Evolutionary conservation across 1,140 invertebrate genomes (phyloP).

Genomic region (Odontomachus brunneus): DNA sequence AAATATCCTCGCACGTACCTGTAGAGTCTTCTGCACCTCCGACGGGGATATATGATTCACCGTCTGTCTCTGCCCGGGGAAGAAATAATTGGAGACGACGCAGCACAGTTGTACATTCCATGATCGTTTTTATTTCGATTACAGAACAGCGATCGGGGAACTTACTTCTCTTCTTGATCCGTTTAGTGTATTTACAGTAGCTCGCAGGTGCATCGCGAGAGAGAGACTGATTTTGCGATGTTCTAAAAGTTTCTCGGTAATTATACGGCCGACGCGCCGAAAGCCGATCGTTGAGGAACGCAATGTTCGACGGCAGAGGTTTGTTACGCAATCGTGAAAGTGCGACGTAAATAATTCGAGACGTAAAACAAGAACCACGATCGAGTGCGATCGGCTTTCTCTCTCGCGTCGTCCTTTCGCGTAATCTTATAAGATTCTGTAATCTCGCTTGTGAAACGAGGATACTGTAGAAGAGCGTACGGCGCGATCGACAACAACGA

Average conservation of each 20-base stretch:
- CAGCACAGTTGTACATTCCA: conserved; percentile 74
- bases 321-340: not conserved
- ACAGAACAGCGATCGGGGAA: conserved; percentile 78
- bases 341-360: not conserved
- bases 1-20: conserved; percentile 32
- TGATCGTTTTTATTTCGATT: conserved; percentile 83
- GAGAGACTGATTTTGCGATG: conserved; percentile 39
- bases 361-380: not conserved
- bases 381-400: conserved; percentile 17
- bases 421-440: conserved; percentile 45
- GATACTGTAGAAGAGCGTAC: conserved; percentile 22
- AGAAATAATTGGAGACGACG: conserved; percentile 16
- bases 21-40: not conserved
- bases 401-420: conserved; percentile 38
- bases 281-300: conserved; percentile 17
- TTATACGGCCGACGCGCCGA: conserved; percentile 37
- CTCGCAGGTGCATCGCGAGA: conserved; percentile 42
- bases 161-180: conserved; percentile 59
- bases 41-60: not conserved
- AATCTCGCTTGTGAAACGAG: conserved; percentile 32
- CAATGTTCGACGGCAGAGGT: not conserved
- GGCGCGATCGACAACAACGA: not conserved
- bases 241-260: conserved; percentile 52
- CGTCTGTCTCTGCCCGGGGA: not conserved
- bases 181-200: conserved; percentile 67